Evolutionary conservation across 92 coral and sea anemone species (phyloP).

Genomic region (Phenganax subtilis): DNA sequence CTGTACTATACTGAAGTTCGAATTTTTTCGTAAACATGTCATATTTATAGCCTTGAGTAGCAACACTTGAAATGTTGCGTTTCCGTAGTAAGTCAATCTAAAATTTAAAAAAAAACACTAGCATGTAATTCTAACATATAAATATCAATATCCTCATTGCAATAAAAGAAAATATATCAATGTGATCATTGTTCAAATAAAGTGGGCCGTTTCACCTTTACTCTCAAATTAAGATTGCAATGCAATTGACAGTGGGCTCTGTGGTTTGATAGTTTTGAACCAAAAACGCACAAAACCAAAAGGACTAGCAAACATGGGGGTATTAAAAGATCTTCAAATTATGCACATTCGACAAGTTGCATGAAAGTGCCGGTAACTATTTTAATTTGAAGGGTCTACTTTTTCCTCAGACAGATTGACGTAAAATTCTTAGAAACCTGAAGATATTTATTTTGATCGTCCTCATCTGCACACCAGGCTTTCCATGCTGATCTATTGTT

Average conservation of each 20-base stretch:
- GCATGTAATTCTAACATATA: background rate
- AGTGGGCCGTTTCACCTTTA: no score
- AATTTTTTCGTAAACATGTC: slow-evolving; percentile 58
- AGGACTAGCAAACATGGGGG: background rate
- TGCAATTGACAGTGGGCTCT: no score
- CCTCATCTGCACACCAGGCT: slow-evolving; percentile 75
- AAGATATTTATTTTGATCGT: slow-evolving; percentile 59
- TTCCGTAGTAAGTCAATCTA: slow-evolving; percentile 77
- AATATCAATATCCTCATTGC: background rate
- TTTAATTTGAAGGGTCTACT: background rate
- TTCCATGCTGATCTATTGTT: slow-evolving; percentile 66
- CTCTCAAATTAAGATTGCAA: no score
- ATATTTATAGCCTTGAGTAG: slow-evolving; percentile 72
- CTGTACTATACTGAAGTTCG: slow-evolving; percentile 77
- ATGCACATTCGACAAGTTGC: background rate
- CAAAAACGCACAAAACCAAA: background rate
- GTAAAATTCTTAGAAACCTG: slow-evolving; percentile 48
- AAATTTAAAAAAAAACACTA: background rate
- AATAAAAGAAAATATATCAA: no score
- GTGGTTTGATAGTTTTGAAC: no score
- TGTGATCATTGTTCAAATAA: no score
- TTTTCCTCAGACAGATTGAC: background rate
- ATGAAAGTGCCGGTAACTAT: background rate
- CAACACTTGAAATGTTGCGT: slow-evolving; percentile 76
- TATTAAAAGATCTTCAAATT: no score